A percentile compares a stretch with the other conserved stretches of the same genome.
Evolutionary conservation across 1,140 invertebrate genomes (phyloP).

Genomic region (Drosophila kikkawai): DNA sequence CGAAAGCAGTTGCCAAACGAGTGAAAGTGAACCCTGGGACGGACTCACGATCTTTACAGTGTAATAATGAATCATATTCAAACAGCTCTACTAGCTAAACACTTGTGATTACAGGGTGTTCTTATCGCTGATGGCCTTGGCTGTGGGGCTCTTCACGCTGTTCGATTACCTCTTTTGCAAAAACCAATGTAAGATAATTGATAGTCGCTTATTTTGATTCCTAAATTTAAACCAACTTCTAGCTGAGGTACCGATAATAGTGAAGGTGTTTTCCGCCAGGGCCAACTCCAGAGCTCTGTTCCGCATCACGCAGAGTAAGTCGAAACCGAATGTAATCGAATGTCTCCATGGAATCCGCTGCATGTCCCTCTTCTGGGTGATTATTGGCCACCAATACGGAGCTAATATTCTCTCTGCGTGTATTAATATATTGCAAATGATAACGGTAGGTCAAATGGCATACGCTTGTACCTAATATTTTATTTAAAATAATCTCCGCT

Average conservation of each 20-base stretch:
- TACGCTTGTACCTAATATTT: not conserved
- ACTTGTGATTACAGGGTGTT: conserved; percentile 29
- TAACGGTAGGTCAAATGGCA: not conserved
- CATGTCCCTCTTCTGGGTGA: conserved; percentile 88
- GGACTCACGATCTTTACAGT: conserved; percentile 48
- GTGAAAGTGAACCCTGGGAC: conserved; percentile 12
- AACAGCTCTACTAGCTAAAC: not conserved
- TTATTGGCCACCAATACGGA: conserved; percentile 86
- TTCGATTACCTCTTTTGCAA: conserved; percentile 43
- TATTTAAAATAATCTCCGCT: not conserved
- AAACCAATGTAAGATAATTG: conserved; percentile 38
- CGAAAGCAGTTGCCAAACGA: conserved; percentile 22
- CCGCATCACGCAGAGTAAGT: conserved; percentile 22
- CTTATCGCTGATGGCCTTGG: conserved; percentile 24
- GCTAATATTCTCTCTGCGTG: not conserved
- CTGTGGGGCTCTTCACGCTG: conserved; percentile 18
- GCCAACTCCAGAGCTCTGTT: conserved; percentile 44
- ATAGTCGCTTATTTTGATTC: not conserved
- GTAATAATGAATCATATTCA: conserved; percentile 9
- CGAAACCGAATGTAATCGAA: conserved; percentile 68
- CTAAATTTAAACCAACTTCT: not conserved
- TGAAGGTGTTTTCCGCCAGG: conserved; percentile 53
- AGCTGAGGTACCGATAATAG: not conserved
- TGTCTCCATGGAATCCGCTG: conserved; percentile 87
- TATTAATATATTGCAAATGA: not conserved